Evolutionary conservation across 2,113 vertebrate genomes (phyloP), one percentile per base, ranked within the genome.

Genomic region (Zingel zingel): DNA sequence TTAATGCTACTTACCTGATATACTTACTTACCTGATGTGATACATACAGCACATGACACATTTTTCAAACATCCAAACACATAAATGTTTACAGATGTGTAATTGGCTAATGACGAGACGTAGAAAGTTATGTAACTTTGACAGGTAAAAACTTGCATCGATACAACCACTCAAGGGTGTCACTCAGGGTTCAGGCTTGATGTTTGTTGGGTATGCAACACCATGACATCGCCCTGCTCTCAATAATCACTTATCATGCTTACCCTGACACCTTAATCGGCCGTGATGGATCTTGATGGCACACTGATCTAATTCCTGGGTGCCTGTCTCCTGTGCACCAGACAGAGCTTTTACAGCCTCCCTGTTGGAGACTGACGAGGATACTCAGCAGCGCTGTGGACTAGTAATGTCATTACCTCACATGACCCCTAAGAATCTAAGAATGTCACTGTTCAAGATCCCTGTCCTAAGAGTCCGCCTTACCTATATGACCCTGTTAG

Each of bases 261-360:
- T 23, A 5, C 74, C 82, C 74, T 23, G 67, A 63, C 74, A 39
- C 43, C 50, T 84, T 81, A 73, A 82, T 82, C 51, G 65, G 74
- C 2, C 48, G 64, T 68, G 75, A 77, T 79, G 51, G 82, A 67
- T 77, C 63, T 79, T 2, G 6, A 69, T 58, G 73, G 27, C 53
- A 21, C 23, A n/a, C 27, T 76, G 65, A 79, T 91, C 77, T 72
- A 77, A 88, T 87, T 79, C 69, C 58, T 47, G 15, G 48, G 59
- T 66, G 64, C 25, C 76, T 25, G 48, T 59, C 21, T 70, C 27
- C 65, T 85, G 69, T 66, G 47, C 72, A 27, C 16, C 64, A 51
- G 64, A 25, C 27, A 56, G 39, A 25, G 48, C 68, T 73, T n/a
- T 27, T 19, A 84, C 59, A 85, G 66, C 39, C 50, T 58, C 18